Conservation (phyloP, 2,113 vertebrate species). For the Phalacrocorax carbo region DNA sequence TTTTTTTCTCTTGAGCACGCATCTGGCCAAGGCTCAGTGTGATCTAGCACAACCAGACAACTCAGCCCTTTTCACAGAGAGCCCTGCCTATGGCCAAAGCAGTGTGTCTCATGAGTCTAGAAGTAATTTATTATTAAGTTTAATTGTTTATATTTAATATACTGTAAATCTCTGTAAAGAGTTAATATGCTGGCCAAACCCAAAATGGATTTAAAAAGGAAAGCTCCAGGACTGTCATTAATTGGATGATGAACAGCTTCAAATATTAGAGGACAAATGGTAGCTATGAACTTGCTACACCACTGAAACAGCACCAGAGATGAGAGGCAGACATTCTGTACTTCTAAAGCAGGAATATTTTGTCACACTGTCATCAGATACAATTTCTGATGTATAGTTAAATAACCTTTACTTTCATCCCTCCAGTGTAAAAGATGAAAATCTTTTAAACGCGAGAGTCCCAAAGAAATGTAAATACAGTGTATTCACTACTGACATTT, state of each 20-base stretch:
- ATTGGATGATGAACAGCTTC: slow-evolving; percentile 15
- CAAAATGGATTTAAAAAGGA: neutral
- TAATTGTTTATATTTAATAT: neutral
- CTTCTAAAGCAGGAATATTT: neutral
- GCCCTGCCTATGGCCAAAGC: neutral
- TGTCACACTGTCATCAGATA: slow-evolving; percentile 42
- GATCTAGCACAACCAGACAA: neutral
- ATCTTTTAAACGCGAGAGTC: slow-evolving; percentile 65
- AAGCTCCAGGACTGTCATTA: neutral
- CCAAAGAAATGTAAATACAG: slow-evolving; percentile 78
- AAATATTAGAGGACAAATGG: neutral
- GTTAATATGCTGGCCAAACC: neutral
- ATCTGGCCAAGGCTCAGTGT: neutral
- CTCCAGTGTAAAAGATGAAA: slow-evolving; percentile 67
- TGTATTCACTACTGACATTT: slow-evolving; percentile 75
- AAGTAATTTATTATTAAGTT: neutral
- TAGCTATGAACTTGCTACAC: neutral
- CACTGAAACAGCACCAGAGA: neutral
- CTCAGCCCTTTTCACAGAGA: neutral
- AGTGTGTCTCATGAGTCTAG: neutral
- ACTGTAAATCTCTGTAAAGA: neutral
- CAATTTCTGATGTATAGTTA: slow-evolving; percentile 57
- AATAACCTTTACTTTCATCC: slow-evolving; percentile 74
- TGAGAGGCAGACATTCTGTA: neutral
- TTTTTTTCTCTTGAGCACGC: neutral